Base-by-base conservation (phyloP, 1,140 invertebrate genomes). In the Cecropterus lyciades region DNA sequence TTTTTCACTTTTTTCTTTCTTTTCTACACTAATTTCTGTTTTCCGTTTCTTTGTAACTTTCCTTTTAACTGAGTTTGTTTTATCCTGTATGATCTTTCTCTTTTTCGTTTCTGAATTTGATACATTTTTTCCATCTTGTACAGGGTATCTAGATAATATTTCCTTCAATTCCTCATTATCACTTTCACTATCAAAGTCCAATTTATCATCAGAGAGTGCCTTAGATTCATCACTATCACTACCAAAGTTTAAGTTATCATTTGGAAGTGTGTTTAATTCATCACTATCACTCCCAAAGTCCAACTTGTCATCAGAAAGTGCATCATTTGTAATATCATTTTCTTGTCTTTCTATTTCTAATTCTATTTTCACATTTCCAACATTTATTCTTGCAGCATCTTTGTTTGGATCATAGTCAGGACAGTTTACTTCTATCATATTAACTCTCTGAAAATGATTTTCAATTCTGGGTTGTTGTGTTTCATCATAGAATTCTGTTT, bases 71-170 rank as follows among this genome's bases (percentile, higher is more conserved):
- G 9, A 11, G 4, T 11, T 37, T 37, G 10, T n/a, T 11, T 37
- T 37, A 3, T 11, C 11, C 33, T 37, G 11, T 11, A 1, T n/a
- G n/a, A 37, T 37, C 7, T 37, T 37, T n/a, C 33, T 10, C 33
- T 37, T 37, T 37, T 37, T 37, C 9, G 33, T 11, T 37, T 37
- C 33, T 3, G 10, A 11, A 11, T 11, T 37, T 11, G 9, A 6
- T 37, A 11, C 9, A 1, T 33, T 33, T 6, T 10, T 37, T 0
- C 10, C 9, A 37, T 37, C 11, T 37, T 2, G 33, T 37, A 4
- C 33, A n/a, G 52, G 10, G 15, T 55, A 55, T 17, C 37, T 55
- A 5, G 33, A 13, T 0, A 55, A 9, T 11, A 55, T 33, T 55
- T 55, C n/a, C 15, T 55, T 40, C 15, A 55, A 55, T 8, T 30